Evolutionary conservation across 1,140 invertebrate genomes (phyloP), one percentile per base, ranked within the genome.

Genomic region (Drosophila baimaii): DNA sequence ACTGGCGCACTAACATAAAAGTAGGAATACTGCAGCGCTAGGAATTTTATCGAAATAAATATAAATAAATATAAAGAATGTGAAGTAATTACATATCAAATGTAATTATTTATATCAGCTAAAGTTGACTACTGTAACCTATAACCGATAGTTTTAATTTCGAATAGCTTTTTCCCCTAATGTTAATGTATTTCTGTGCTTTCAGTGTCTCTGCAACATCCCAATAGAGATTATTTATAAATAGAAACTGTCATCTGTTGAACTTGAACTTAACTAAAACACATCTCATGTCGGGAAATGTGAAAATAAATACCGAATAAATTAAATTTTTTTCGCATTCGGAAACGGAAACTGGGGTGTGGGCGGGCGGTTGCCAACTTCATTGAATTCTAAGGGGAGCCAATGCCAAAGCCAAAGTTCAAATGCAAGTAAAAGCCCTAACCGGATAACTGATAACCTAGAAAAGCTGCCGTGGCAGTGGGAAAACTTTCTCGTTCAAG

Each of bases 391-490:
- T 6, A 59, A 10, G 23, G 43, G 37, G 15, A 44, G 39, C 13
- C 51, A 54, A 35, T 52, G 55, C 27, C 29, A 31, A n/a, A 68
- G 43, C 57, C 58, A 66, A 66, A 66, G 65, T 69, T 51, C 61
- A 69, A 66, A 29, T 69, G 44, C 46, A 66, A 21, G 61, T 41
- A 23, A 66, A 54, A 35, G 17, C 25, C 62, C 35, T 25, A 66
- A 69, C 17, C 35, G 65, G 65, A 66, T 66, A 54, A 66, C 46
- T 68, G 62, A 66, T 69, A 69, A 66, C 65, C 65, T 52, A 66
- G 65, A 66, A 66, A 69, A 51, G 65, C 63, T 46, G 29, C 27
- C 61, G 9, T 25, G 27, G 23, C 21, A 31, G 15, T 9, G 33
- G 27, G 3, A 69, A 65, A 69, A 69, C 39, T 71, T 71, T 57